Base-by-base conservation (phyloP, 2,113 vertebrate genomes). In the Spheniscus mendiculus region DNA sequence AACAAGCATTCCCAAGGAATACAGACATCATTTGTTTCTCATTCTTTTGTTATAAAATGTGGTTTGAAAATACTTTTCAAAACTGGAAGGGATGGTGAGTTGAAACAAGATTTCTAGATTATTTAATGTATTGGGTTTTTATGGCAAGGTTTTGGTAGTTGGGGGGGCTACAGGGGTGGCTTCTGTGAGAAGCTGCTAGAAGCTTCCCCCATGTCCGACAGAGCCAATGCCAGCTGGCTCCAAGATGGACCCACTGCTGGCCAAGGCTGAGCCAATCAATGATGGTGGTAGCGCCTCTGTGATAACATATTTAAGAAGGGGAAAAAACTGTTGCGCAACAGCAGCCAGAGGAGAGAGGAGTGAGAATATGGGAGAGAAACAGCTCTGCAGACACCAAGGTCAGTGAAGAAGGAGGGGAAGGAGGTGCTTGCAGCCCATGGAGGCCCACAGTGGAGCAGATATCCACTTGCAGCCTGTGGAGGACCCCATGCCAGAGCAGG, bases 191-290 rank as follows among this genome's bases (percentile, higher is more conserved):
- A 55, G 15, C 1, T 36, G 34, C 14, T n/a, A 36, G 58, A 59
- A 36, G 21, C 34, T 59, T 59, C 34, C 58, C 14, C 58, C 14
- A 23, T n/a, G 22, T n/a, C 34, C 3, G 4, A 59, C 7, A 59
- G 13, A 59, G 58, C 21, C 58, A 59, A 15, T 23, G 13, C 13
- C 34, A 23, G 34, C 32, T 1, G 2, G 32, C 32, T 58, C 56
- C 20, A 58, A n/a, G 34, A 10, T 2, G 1, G 34, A 15, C 56
- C 34, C 4, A 4, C 13, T 0, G 2, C 34, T 59, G 56, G 56
- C 34, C 34, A 59, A 59, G 34, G 21, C 21, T 2, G 4, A 59
- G 56, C 56, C 56, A 6, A n/a, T 59, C 13, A 59, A 6, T 2
- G 6, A 59, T 3, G 6, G 56, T 59, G 21, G 21, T 59, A 59